Evolutionary conservation across 2,113 vertebrate species (phyloP).

Genomic region (Saccopteryx leptura): DNA sequence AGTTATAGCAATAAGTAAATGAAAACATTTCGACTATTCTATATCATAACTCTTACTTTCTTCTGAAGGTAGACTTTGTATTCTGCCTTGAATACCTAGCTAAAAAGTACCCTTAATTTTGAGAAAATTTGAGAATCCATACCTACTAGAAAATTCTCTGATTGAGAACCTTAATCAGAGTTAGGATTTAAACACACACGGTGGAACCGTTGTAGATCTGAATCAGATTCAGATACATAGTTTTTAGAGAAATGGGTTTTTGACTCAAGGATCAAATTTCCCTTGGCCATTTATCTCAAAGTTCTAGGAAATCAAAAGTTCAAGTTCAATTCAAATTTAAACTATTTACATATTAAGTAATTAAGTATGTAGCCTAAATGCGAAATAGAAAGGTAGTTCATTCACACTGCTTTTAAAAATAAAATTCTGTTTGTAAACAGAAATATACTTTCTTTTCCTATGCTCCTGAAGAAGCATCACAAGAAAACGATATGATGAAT

Average conservation of each 20-base stretch:
- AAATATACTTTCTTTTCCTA: conserved; percentile 26
- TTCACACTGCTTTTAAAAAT: conserved; percentile 39
- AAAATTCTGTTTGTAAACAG: conserved; percentile 62
- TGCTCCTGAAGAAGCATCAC: not conserved
- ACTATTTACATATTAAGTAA: conserved; percentile 67
- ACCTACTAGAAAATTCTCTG: not conserved
- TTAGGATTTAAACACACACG: not conserved
- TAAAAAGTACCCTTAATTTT: not conserved
- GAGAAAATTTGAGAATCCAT: conserved; percentile 1
- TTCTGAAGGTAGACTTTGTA: not conserved
- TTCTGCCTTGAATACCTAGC: not conserved
- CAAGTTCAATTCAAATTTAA: conserved; percentile 50
- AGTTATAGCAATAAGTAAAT: conserved; percentile 18
- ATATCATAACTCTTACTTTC: not conserved
- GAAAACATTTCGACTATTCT: not conserved
- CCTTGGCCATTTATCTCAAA: conserved; percentile 24
- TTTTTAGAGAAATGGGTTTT: conserved; percentile 56
- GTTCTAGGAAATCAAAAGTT: conserved; percentile 72
- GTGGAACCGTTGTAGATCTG: not conserved
- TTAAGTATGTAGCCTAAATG: conserved; percentile 15
- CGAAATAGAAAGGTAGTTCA: conserved; percentile 37
- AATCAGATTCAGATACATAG: not conserved
- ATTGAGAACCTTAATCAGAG: not conserved
- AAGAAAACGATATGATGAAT: not conserved
- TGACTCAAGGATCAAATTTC: conserved; percentile 42